Percentiles rank a stretch among this genome's conserved stretches.
Evolutionary conservation across 2,797 vertebrate species (phyloP).

Genomic region (Mallotus villosus): DNA sequence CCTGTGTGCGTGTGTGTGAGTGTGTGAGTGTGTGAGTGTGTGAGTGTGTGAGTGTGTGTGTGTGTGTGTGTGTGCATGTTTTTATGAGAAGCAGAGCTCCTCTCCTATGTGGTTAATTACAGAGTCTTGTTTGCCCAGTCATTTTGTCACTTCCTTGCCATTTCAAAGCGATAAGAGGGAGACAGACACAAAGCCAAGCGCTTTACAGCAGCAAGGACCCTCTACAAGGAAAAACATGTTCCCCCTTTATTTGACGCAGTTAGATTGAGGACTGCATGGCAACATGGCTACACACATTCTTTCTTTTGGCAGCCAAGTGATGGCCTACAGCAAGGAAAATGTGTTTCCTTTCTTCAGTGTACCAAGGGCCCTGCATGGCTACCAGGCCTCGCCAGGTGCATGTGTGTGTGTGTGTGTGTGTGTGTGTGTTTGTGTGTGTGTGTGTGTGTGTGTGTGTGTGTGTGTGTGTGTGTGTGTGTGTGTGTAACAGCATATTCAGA

Average conservation of each 20-base stretch:
- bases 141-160: slow-evolving; percentile 65
- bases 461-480: background rate
- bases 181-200: slow-evolving; percentile 56
- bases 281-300: slow-evolving; percentile 15
- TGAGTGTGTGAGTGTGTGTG: slow-evolving; percentile 42
- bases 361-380: slow-evolving; percentile 29
- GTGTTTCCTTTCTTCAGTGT: slow-evolving; percentile 32
- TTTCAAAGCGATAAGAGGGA: slow-evolving; percentile 64
- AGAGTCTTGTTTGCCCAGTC: slow-evolving; percentile 72
- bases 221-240: slow-evolving; percentile 38
- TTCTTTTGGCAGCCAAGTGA: slow-evolving; percentile 38
- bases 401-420: background rate
- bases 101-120: slow-evolving; percentile 71
- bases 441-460: background rate
- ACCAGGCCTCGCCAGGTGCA: slow-evolving; percentile 30
- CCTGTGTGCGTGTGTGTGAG: slow-evolving; percentile 42
- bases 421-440: background rate
- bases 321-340: slow-evolving; percentile 44
- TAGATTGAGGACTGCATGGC: slow-evolving; percentile 11
- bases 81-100: slow-evolving; percentile 62
- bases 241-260: slow-evolving; percentile 39
- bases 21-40: slow-evolving; percentile 28
- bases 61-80: slow-evolving; percentile 24
- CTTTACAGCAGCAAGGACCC: slow-evolving; percentile 50
- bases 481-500: background rate